Conservation (phyloP, 37 sponge, comb jelly and placozoan species). For the Beroe forskalii region DNA sequence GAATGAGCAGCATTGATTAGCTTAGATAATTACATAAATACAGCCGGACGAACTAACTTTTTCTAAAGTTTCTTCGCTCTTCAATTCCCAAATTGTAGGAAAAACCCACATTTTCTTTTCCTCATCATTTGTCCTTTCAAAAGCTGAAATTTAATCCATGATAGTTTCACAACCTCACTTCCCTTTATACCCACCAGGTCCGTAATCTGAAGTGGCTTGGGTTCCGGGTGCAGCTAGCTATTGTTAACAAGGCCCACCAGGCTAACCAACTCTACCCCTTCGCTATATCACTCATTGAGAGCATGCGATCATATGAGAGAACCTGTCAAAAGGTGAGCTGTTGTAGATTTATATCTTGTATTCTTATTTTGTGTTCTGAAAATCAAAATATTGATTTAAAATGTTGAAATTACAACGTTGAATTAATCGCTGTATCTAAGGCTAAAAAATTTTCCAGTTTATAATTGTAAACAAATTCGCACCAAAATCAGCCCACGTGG, state of each 20-base stretch:
- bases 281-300: slow-evolving; percentile 95
- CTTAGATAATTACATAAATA: not conserved
- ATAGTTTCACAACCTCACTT: no score
- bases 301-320: slow-evolving; percentile 87
- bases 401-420: no score
- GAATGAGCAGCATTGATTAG: no score
- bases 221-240: slow-evolving; percentile 86
- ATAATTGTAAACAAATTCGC: no score
- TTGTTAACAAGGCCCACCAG: slow-evolving; percentile 87
- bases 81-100: not conserved
- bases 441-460: no score
- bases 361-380: no score
- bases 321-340: slow-evolving; percentile 88
- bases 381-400: not conserved
- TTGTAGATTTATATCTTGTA: slow-evolving; percentile 9
- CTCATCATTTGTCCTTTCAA: no score
- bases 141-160: no score
- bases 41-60: not conserved
- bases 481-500: no score
- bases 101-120: no score
- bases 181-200: no score
- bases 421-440: no score
- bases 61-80: not conserved
- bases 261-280: slow-evolving; percentile 97
- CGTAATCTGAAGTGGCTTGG: slow-evolving; percentile 86